Base-by-base conservation (phyloP, 2,113 vertebrate genomes). In the Melierax canorus region DNA sequence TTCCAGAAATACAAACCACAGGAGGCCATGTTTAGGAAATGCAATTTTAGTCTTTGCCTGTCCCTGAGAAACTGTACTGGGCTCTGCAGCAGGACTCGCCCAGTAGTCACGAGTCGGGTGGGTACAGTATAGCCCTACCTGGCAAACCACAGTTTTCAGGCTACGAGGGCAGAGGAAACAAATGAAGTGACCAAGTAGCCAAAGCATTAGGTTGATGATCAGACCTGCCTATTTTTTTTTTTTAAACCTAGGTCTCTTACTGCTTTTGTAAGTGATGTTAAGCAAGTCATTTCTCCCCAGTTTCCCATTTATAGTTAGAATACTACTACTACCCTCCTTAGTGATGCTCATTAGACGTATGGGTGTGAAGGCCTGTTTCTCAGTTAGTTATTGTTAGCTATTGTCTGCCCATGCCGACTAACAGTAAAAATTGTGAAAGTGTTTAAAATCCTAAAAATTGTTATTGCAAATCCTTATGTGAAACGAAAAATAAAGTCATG, bases 31-130 rank as follows among this genome's bases (percentile, higher is more conserved):
- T 71, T 79, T 67, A 60, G 39, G 36, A 92, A 90, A 90, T 41
- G 16, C 19, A 62, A 1, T 46, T 85, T 51, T 51, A 46, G 45
- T 55, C 62, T 51, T 51, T 71, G 26, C 41, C 29, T 46, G 19
- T 36, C 29, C 58, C 38, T 72, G 27, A 71, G 79, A 78, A 59
- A 14, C 34, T 66, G 20, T 55, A 15, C 39, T 56, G 43, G 39
- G 32, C 9, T 68, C 43, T 77, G n/a, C 32, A 68, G 53, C 27
- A 51, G 26, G 41, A 20, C 27, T 78, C 60, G 66, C 16, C 39
- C 45, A 22, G 27, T 8, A 48, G 64, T 30, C 53, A 41, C 1
- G 0, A 18, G 27, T 53, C 0, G 1, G 43, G 13, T 24, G n/a
- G 67, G 62, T 34, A 29, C 73, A 10, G 29, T n/a, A 6, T 27